A percentile compares a stretch with the other conserved stretches of the same genome.
phyloP scores from a whole-genome alignment of 2,113 vertebrate genomes.

The Hemibagrus wyckioides region DNA sequence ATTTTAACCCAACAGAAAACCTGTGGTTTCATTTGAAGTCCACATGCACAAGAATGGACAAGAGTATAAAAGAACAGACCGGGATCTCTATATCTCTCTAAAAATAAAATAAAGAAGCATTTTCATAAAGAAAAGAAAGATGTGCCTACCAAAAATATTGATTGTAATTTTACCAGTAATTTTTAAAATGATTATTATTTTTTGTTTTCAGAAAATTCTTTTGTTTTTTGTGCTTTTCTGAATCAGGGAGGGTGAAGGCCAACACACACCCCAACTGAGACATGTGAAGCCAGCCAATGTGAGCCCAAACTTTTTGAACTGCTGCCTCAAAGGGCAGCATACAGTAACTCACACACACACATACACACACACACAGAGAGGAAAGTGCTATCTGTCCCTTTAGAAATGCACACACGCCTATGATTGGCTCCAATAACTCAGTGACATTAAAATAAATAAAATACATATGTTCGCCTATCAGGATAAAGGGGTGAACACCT shows the following conservation, averaged over 20 bases:
- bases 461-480: neutral
- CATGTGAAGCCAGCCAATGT: neutral
- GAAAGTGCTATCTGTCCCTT: neutral
- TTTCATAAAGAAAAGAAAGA: neutral
- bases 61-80: neutral
- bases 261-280: neutral
- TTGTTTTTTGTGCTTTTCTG: neutral
- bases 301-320: neutral
- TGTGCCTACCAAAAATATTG: too few relatives aligned
- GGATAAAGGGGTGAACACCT: neutral
- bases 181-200: neutral
- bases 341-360: neutral
- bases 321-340: neutral
- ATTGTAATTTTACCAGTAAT: neutral
- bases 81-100: neutral
- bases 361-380: too few relatives aligned
- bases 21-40: neutral
- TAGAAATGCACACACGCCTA: neutral
- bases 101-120: too few relatives aligned
- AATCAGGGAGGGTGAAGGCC: neutral
- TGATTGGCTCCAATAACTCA: neutral
- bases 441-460: conserved; percentile 17
- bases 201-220: neutral
- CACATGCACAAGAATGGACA: neutral
- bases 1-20: neutral